Evolutionary conservation across 2,113 vertebrate species (phyloP).

Genomic region (Archocentrus centrarchus): DNA sequence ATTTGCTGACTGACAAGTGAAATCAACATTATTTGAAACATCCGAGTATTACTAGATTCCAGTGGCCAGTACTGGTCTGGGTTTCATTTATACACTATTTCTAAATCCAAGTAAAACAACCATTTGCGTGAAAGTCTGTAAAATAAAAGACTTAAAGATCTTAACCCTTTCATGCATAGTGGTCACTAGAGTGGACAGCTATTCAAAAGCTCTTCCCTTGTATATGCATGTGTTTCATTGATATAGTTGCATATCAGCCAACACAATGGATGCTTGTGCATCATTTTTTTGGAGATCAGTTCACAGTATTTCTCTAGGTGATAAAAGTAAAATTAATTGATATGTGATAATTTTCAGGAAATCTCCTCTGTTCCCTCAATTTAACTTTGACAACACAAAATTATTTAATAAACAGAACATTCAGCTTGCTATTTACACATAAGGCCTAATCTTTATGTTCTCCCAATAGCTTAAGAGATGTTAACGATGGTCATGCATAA

Average conservation of each 20-base stretch:
- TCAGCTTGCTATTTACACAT: background rate
- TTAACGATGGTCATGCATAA: conserved; percentile 31
- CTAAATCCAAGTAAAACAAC: too few relatives aligned
- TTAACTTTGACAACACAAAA: conserved; percentile 3
- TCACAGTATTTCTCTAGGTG: background rate
- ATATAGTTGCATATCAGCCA: too few relatives aligned
- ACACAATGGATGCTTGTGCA: too few relatives aligned
- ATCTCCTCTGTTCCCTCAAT: background rate
- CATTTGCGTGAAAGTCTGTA: background rate
- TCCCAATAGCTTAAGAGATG: conserved; percentile 11
- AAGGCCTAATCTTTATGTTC: conserved; percentile 5
- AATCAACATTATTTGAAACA: background rate
- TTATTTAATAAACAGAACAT: conserved; percentile 22
- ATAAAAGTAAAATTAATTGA: conserved; percentile 18
- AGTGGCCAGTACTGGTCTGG: background rate
- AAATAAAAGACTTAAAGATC: background rate
- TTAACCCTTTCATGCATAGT: too few relatives aligned
- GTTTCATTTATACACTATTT: background rate
- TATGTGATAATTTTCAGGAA: conserved; percentile 12
- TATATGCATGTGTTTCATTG: too few relatives aligned
- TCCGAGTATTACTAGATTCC: background rate
- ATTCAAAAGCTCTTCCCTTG: too few relatives aligned
- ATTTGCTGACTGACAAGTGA: background rate
- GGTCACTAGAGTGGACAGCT: too few relatives aligned
- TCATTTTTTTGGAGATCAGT: background rate